Evolutionary conservation across 1,140 invertebrate genomes (phyloP).

Genomic region (Heliothis subflexa): DNA sequence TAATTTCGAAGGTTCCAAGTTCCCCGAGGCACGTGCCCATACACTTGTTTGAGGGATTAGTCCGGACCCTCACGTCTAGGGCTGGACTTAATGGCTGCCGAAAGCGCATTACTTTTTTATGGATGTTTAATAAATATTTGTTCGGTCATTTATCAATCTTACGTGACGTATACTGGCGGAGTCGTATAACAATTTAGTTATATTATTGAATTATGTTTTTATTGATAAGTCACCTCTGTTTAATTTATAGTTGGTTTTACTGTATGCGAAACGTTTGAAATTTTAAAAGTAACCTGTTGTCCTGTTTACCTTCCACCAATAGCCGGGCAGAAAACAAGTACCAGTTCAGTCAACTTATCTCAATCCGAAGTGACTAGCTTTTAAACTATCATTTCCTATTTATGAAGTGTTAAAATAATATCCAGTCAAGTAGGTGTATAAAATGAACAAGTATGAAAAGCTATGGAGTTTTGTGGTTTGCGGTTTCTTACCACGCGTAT

Average conservation of each 20-base stretch:
- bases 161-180: neutral
- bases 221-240: neutral
- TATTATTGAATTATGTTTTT: constrained; percentile 5
- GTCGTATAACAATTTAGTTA: neutral
- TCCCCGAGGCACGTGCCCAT: constrained; percentile 21
- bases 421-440: constrained; percentile 20
- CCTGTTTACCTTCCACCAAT: neutral
- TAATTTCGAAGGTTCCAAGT: constrained; percentile 1
- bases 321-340: neutral
- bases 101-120: constrained; percentile 37
- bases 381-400: constrained; percentile 10
- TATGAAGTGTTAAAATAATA: constrained; percentile 10
- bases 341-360: neutral
- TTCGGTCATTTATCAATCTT: constrained; percentile 19
- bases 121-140: constrained; percentile 28
- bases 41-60: constrained; percentile 33
- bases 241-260: constrained; percentile 1
- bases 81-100: constrained; percentile 3
- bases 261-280: neutral
- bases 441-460: constrained; percentile 18
- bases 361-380: neutral
- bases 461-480: constrained; percentile 28
- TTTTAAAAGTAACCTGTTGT: neutral
- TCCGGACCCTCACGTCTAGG: neutral
- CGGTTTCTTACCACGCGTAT: constrained; percentile 27